Evolutionary conservation across 1,140 invertebrate genomes (phyloP), one percentile per base, ranked within the genome.

Genomic region (Drosophila kohkoa): DNA sequence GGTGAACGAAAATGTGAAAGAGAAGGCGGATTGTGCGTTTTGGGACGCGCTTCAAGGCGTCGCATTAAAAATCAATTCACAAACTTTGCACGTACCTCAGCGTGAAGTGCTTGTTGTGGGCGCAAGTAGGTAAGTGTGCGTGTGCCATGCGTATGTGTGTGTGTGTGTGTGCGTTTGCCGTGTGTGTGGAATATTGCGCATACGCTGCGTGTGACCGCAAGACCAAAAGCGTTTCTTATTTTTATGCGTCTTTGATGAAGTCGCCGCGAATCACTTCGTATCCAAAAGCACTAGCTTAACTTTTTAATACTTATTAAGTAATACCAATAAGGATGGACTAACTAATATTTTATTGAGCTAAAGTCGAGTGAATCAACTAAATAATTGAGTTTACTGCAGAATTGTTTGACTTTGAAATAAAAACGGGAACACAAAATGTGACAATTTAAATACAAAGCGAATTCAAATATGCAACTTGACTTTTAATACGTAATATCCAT

Each of bases 21-120:
- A 25, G 20, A 25, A 25, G 20, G 20, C 3, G 20, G 5, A 32
- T 30, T 2, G 16, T 16, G 54, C 43, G 66, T 49, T 68, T 74
- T 66, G 48, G 71, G 55, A 59, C 49, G 41, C 68, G 68, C 59
- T 64, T 77, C 60, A 72, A 63, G 73, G 62, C 74, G 67, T 65
- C 83, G 69, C 83, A 88, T 88, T 89, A 88, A 88, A 89, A 88
- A 88, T 88, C 83, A 88, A 83, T 88, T 88, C 80, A 73, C 77
- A 58, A 75, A 86, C 82, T 86, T 86, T 74, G 82, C 82, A 86
- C 79, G 82, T 86, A 76, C 60, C 67, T 65, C 43, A 66, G 13
- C 35, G 20, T 66, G 64, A 68, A 75, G 67, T 75, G 60, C 45
- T 25, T 54, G 38, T 45, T 41, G n/a, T 16, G 46, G 11, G n/a